phyloP scores from a whole-genome alignment of 2,888 invertebrate species.

The Serripes groenlandicus region DNA sequence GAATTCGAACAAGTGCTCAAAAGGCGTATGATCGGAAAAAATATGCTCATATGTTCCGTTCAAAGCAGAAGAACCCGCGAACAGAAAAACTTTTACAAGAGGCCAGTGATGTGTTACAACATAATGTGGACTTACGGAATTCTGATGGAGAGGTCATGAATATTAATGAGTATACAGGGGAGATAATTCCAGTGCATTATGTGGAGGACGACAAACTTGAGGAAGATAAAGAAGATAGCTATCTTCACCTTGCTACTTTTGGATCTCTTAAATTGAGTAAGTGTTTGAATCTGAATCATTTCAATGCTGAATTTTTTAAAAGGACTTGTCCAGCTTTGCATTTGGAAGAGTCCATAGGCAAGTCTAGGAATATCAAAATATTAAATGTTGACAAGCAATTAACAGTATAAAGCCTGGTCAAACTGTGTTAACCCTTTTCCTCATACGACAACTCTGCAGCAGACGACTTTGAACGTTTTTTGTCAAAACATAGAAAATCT shows the following conservation, averaged over 20 bases:
- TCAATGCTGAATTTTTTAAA: too few species aligned
- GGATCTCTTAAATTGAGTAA: slow-evolving; percentile 66
- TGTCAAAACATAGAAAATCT: too few species aligned
- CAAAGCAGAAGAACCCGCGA: slow-evolving; percentile 70
- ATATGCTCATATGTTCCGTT: slow-evolving; percentile 80
- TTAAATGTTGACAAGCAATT: too few species aligned
- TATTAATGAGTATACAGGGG: slow-evolving; percentile 76
- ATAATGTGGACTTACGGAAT: slow-evolving; percentile 63
- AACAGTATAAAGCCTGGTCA: too few species aligned
- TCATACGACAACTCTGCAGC: too few species aligned
- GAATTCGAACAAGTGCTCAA: slow-evolving; percentile 79
- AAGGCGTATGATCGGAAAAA: slow-evolving; percentile 80
- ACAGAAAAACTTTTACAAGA: slow-evolving; percentile 73
- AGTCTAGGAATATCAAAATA: too few species aligned
- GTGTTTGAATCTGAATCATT: too few species aligned
- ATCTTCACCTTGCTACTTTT: slow-evolving; percentile 59
- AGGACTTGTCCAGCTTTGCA: too few species aligned
- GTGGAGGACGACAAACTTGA: slow-evolving; percentile 60
- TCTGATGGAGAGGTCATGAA: slow-evolving; percentile 42
- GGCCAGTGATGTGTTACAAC: slow-evolving; percentile 72
- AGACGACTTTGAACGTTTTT: too few species aligned
- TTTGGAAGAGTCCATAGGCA: too few species aligned
- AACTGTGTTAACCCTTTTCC: too few species aligned
- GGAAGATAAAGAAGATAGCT: slow-evolving; percentile 43
- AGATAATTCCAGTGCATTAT: slow-evolving; percentile 81